Evolutionary conservation across 2,888 invertebrate species (phyloP).

Genomic region (Alloplasta piceator): DNA sequence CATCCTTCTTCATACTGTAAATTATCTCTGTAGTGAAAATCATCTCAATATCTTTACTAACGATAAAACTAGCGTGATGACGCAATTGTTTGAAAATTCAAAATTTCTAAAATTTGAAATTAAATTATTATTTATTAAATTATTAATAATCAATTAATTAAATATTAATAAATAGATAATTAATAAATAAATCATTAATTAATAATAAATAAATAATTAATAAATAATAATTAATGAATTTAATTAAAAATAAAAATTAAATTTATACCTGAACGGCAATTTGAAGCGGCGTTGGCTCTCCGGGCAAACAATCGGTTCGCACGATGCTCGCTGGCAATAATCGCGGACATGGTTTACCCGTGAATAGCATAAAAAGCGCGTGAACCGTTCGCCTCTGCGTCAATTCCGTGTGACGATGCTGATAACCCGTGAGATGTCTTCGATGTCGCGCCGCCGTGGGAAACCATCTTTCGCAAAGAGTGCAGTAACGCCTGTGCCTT

Average conservation of each 20-base stretch:
- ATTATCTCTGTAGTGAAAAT: too few species aligned
- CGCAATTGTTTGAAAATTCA: not conserved
- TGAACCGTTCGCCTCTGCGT: slow-evolving; percentile 82
- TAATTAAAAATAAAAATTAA: not conserved
- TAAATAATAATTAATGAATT: slow-evolving; percentile 16
- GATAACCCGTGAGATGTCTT: slow-evolving; percentile 80
- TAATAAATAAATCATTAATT: not conserved
- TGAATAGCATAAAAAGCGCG: slow-evolving; percentile 81
- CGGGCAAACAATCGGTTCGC: slow-evolving; percentile 78
- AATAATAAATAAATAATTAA: slow-evolving; percentile 1
- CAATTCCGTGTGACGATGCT: slow-evolving; percentile 81
- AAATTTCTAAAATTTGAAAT: not conserved
- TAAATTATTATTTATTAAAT: not conserved
- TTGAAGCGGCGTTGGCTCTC: slow-evolving; percentile 82
- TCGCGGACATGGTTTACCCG: slow-evolving; percentile 81
- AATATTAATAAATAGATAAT: slow-evolving; percentile 12
- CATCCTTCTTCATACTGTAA: too few species aligned
- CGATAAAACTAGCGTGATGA: too few species aligned
- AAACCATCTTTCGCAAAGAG: slow-evolving; percentile 82
- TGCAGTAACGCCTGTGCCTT: slow-evolving; percentile 81
- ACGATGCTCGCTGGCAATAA: slow-evolving; percentile 78
- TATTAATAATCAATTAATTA: too few species aligned
- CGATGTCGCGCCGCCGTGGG: slow-evolving; percentile 79
- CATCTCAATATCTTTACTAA: too few species aligned
- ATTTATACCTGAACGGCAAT: slow-evolving; percentile 81